Evolutionary conservation across 92 coral and sea anemone genomes (phyloP).

Genomic region (Epizoanthus illoricatus): DNA sequence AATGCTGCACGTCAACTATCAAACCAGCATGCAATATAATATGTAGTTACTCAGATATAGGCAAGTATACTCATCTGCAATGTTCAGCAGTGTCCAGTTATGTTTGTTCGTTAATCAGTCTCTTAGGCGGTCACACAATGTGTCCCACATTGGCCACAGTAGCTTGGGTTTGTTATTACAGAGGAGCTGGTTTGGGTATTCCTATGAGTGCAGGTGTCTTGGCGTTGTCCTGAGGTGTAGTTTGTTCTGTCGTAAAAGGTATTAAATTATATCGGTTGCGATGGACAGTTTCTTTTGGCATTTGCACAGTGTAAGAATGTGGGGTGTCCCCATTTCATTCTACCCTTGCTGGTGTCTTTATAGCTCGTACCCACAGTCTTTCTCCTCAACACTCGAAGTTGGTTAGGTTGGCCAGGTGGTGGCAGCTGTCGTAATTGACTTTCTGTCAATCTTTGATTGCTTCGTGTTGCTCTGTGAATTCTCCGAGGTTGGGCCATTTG

Average conservation of each 20-base stretch:
- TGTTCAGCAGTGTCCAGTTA: background rate
- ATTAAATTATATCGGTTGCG: slow-evolving; percentile 37
- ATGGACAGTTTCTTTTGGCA: slow-evolving; percentile 36
- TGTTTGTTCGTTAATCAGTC: slow-evolving; percentile 5
- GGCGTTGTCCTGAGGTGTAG: background rate
- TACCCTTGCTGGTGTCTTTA: slow-evolving; percentile 44
- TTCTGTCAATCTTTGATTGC: background rate
- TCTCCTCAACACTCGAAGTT: slow-evolving; percentile 30
- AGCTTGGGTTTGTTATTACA: slow-evolving; percentile 10
- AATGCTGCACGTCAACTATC: too few species aligned
- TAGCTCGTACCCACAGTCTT: slow-evolving; percentile 43
- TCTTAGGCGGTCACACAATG: slow-evolving; percentile 30
- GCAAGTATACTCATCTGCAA: background rate
- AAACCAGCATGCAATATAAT: too few species aligned
- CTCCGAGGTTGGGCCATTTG: too few species aligned
- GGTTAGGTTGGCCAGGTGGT: background rate
- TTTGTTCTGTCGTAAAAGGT: background rate
- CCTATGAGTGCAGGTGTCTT: background rate
- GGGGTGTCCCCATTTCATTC: slow-evolving; percentile 41
- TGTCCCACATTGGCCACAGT: slow-evolving; percentile 36
- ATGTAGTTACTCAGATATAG: too few species aligned
- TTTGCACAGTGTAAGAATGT: slow-evolving; percentile 43
- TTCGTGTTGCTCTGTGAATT: too few species aligned
- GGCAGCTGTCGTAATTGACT: background rate
- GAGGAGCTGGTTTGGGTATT: slow-evolving; percentile 1